phyloP scores from a whole-genome alignment of 2,797 vertebrate species.

The Linurgus olivaceus region DNA sequence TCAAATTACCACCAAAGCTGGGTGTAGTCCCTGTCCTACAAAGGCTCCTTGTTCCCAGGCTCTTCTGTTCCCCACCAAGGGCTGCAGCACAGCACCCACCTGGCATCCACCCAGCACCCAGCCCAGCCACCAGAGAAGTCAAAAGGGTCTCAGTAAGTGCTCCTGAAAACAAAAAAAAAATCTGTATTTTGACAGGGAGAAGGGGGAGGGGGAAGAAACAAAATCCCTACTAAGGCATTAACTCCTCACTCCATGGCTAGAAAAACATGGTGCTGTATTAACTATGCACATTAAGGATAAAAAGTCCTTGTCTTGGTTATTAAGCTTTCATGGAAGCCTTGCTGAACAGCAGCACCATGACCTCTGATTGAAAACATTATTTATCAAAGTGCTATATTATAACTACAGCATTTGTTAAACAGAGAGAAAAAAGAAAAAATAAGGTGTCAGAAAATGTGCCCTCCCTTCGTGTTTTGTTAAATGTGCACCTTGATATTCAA shows the following conservation, averaged over 20 bases:
- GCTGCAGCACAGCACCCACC: not conserved
- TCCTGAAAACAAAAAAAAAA: not conserved
- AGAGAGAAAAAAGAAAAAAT: not conserved
- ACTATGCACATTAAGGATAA: not conserved
- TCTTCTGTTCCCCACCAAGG: not conserved
- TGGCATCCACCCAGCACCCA: not conserved
- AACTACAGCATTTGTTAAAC: not conserved
- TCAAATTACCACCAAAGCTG: not conserved
- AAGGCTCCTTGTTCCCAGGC: not conserved
- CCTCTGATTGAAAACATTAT: not conserved
- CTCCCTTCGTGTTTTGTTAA: not conserved
- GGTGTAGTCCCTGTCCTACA: not conserved
- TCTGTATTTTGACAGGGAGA: not conserved
- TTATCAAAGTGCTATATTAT: not conserved
- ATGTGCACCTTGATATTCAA: not conserved
- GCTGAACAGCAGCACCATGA: not conserved
- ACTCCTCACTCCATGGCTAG: not conserved
- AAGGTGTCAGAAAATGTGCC: not conserved
- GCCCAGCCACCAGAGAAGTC: rapidly evolving
- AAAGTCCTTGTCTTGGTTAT: not conserved
- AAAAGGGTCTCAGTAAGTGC: not conserved
- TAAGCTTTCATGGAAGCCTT: not conserved
- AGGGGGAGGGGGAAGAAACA: not conserved
- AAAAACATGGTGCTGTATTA: not conserved
- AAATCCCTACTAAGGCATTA: not conserved